Percentiles rank a stretch among this genome's conserved stretches.
These are phyloP conservation scores for Percina caprodes DNA, from an alignment of 2,113 vertebrate species.

Conservation along the genomic window DNA sequence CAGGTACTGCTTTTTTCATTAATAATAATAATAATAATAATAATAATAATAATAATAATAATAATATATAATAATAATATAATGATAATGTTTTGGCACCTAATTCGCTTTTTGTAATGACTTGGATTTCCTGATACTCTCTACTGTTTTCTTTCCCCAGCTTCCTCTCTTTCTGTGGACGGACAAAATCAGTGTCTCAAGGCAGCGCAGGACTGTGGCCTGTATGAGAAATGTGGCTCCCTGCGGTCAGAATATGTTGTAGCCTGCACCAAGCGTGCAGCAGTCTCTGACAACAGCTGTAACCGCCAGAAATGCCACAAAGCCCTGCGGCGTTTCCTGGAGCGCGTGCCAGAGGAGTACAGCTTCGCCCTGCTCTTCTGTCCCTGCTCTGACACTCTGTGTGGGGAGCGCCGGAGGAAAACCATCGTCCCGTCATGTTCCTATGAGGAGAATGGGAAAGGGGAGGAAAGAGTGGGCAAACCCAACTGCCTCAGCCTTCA, in stretches of 20 bases:
- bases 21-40: no score
- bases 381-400: constrained; percentile 89
- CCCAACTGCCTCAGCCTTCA: constrained; percentile 92
- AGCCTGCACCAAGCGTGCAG: constrained; percentile 86
- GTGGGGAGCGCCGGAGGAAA: constrained; percentile 92
- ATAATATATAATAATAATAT: no score
- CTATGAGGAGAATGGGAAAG: constrained; percentile 80
- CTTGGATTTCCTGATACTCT: background rate
- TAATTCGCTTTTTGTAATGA: background rate
- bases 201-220: constrained; percentile 90
- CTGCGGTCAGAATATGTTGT: constrained; percentile 91
- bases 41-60: no score
- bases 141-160: constrained; percentile 35
- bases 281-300: constrained; percentile 82
- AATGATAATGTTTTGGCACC: background rate
- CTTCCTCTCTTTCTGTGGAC: constrained; percentile 76
- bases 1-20: constrained; percentile 78
- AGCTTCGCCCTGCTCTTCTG: constrained; percentile 94
- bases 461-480: constrained; percentile 82
- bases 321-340: constrained; percentile 92
- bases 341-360: constrained; percentile 90
- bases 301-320: constrained; percentile 90
- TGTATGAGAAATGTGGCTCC: constrained; percentile 91
- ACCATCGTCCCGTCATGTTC: constrained; percentile 96
- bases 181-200: constrained; percentile 92